Conservation (phyloP, 2,113 vertebrate genomes). For the Greenwoodochromis staneri region DNA sequence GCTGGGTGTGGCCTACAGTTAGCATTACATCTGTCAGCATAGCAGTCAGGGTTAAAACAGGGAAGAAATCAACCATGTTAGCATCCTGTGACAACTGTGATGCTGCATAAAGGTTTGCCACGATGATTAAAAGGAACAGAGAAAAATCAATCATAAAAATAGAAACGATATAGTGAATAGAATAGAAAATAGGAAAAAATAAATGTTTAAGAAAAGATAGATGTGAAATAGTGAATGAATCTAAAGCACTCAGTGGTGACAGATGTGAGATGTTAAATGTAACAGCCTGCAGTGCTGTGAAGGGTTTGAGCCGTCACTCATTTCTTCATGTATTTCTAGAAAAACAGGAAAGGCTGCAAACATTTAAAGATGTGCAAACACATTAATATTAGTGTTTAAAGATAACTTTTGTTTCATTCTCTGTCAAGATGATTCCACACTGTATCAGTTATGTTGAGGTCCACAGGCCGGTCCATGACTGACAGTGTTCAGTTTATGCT, state of each 20-base stretch:
- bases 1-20: background rate
- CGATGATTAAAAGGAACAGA: background rate
- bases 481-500: background rate
- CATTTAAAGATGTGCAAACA: background rate
- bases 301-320: background rate
- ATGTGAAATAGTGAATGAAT: background rate
- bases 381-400: background rate
- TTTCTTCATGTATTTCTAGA: background rate
- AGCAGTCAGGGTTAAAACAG: background rate
- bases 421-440: background rate
- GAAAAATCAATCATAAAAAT: background rate
- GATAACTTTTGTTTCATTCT: background rate
- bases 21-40: background rate
- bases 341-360: background rate
- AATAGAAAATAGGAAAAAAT: background rate
- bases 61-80: background rate
- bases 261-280: background rate
- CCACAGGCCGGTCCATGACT: background rate
- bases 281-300: background rate
- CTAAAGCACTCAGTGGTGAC: background rate
- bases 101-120: background rate
- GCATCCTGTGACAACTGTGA: background rate
- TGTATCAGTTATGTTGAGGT: background rate
- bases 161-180: background rate
- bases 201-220: background rate